phyloP scores from a whole-genome alignment of 2,888 invertebrate genomes.

The Smittia aterrima region DNA sequence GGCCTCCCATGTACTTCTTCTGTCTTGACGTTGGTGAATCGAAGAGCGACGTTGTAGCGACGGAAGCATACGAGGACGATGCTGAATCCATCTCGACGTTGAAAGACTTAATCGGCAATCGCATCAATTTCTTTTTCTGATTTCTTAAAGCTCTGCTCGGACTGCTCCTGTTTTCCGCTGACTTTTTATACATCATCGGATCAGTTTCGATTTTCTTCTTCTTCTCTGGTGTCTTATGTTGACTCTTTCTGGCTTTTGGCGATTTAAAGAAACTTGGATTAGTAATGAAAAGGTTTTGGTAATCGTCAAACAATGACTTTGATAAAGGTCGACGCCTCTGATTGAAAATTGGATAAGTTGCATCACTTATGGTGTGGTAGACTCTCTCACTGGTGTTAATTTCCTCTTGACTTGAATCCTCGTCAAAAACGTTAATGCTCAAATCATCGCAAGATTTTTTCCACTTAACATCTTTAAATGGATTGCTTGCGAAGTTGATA shows the following conservation, averaged over 20 bases:
- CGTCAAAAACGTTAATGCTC: constrained; percentile 47
- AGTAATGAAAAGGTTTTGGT: constrained; percentile 50
- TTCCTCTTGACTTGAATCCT: constrained; percentile 47
- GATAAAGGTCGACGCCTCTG: constrained; percentile 73
- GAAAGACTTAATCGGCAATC: constrained; percentile 70
- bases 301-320: constrained; percentile 67
- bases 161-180: constrained; percentile 46
- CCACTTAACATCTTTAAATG: constrained; percentile 54
- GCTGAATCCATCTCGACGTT: constrained; percentile 51
- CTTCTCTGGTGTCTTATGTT: neutral
- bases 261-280: neutral
- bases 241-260: neutral
- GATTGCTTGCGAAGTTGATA: constrained; percentile 44
- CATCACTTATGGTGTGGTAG: constrained; percentile 74
- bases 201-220: neutral
- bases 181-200: constrained; percentile 26
- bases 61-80: neutral
- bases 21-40: constrained; percentile 50
- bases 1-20: constrained; percentile 62
- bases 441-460: constrained; percentile 57
- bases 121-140: constrained; percentile 57
- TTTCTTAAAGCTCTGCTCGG: constrained; percentile 17
- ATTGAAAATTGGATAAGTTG: constrained; percentile 73
- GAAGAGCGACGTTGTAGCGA: constrained; percentile 45
- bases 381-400: constrained; percentile 53